These are phyloP conservation scores for Coleophora flavipennella DNA, from an alignment of 2,888 invertebrate species.

Conservation along the genomic window DNA sequence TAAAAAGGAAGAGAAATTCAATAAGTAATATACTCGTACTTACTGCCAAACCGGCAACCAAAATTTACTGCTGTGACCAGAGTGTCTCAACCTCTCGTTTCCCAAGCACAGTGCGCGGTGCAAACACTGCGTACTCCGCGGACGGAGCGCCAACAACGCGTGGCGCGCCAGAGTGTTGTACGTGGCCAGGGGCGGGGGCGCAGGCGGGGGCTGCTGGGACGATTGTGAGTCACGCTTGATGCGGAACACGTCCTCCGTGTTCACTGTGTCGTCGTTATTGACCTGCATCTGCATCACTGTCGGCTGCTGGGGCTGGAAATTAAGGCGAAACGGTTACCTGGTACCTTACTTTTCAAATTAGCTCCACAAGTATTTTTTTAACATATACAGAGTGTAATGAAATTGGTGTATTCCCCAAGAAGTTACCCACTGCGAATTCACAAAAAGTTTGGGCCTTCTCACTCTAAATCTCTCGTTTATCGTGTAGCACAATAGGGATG, in stretches of 20 bases:
- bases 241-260: constrained; percentile 58
- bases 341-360: too few relatives aligned
- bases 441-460: too few relatives aligned
- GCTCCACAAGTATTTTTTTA: too few relatives aligned
- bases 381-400: too few relatives aligned
- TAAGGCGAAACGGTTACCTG: neutral
- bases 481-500: too few relatives aligned
- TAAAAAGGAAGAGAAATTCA: neutral
- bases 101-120: constrained; percentile 77
- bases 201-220: constrained; percentile 25
- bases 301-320: constrained; percentile 44
- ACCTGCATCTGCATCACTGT: constrained; percentile 64
- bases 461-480: too few relatives aligned
- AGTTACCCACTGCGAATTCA: too few relatives aligned
- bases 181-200: constrained; percentile 19
- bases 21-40: constrained; percentile 30
- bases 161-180: constrained; percentile 71
- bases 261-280: constrained; percentile 42
- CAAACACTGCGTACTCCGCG: constrained; percentile 73
- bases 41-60: constrained; percentile 87
- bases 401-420: too few relatives aligned
- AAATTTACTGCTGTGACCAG: constrained; percentile 71
- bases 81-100: constrained; percentile 73
- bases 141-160: constrained; percentile 64
- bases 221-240: constrained; percentile 42